Base-by-base conservation (phyloP, 2,113 vertebrate genomes). In the Caretta caretta region DNA sequence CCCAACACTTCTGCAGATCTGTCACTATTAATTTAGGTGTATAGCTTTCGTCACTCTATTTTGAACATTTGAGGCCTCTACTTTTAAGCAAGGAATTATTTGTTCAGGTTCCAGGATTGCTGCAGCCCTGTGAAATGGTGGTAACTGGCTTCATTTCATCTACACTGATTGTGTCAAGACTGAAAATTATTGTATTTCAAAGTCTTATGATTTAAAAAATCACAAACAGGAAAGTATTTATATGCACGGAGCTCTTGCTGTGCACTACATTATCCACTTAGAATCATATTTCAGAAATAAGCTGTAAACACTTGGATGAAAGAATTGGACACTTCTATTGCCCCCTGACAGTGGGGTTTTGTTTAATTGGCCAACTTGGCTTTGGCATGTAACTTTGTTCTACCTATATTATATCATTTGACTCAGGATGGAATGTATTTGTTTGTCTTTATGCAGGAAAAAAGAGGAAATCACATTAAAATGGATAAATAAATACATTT, bases 241-340 rank as follows among this genome's bases (percentile, higher is more conserved):
- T 69, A 83, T 94, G 62, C 84, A 22, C 86, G 4, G 35, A 92
- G 80, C 92, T 90, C 90, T n/a, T 11, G 92, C 86, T 13, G 90
- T 80, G 96, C 53, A 91, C 84, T 91, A 4, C 90, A 83, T 96
- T 97, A 97, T 84, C 97, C 97, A 97, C 95, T 97, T 95, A 95
- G 96, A 95, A 72, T 97, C 97, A 94, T 80, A 35, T 98, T 97
- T 96, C 97, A 97, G 96, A 98, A 97, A 97, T 95, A 97, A 96
- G 97, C 97, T 98, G 91, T 96, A 91, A 96, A 97, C 96, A 96
- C 95, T 97, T 96, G 97, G 93, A 98, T 97, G 94, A 97, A 97
- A 96, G 90, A 83, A 51, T 79, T 92, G 96, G 97, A 94, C 94
- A 95, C 97, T 96, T 97, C 84, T 92, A 92, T 96, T 97, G 91